Evolutionary conservation across 1,140 invertebrate genomes (phyloP).

Genomic region (Tenebrio molitor): DNA sequence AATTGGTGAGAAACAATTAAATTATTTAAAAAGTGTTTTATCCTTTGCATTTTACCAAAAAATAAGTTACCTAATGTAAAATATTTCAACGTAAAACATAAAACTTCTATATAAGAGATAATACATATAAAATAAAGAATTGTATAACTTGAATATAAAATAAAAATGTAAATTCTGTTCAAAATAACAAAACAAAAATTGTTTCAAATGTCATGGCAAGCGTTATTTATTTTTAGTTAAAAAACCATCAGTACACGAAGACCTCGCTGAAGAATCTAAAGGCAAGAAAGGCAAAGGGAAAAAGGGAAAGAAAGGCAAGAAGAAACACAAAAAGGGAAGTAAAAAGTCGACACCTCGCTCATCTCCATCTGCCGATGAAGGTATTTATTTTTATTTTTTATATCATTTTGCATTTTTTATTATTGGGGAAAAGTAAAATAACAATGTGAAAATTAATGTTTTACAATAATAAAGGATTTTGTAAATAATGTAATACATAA

Average conservation of each 20-base stretch:
- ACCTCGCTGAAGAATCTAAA: background rate
- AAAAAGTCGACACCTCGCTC: constrained; percentile 14
- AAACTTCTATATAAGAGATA: background rate
- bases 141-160: too few relatives aligned
- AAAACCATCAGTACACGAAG: constrained; percentile 23
- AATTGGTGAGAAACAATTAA: constrained; percentile 62
- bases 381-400: too few relatives aligned
- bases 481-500: too few relatives aligned
- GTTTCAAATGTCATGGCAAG: constrained; percentile 36
- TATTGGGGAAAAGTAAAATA: too few relatives aligned
- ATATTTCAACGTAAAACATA: too few relatives aligned
- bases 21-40: constrained; percentile 12
- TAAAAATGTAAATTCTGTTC: constrained; percentile 3
- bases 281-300: constrained; percentile 40
- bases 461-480: too few relatives aligned
- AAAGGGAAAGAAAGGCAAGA: constrained; percentile 37
- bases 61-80: constrained; percentile 23
- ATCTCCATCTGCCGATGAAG: constrained; percentile 11
- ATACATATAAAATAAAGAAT: constrained; percentile 40
- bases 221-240: constrained; percentile 45
- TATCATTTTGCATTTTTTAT: too few relatives aligned
- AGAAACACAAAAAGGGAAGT: constrained; percentile 29
- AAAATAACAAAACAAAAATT: constrained; percentile 53
- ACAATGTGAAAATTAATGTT: too few relatives aligned
- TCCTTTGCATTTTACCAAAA: background rate